Base-by-base conservation (phyloP, 2,797 vertebrate genomes). In the Oreortyx pictus region DNA sequence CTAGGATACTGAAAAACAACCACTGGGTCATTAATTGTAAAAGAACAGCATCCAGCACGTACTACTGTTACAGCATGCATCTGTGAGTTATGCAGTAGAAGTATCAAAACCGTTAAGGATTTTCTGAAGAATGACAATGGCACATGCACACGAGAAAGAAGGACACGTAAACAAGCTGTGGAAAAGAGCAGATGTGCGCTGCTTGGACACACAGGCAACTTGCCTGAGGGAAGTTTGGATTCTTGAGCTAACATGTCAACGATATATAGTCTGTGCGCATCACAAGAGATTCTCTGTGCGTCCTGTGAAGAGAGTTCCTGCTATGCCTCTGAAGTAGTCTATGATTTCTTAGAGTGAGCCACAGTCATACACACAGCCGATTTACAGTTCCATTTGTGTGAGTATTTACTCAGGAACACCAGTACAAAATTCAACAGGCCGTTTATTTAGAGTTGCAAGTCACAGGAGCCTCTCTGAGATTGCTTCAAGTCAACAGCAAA, bases 151-250 rank as follows among this genome's bases (percentile, higher is more conserved):
- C 20, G 50, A 47, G 70, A 73, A 86, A 39, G 90, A 94, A 85
- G 89, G 76, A 82, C 71, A 88, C 68, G 72, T 92, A 95, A 95
- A 94, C 87, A 95, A 92, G 81, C 67, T 64, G 65, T 87, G 92
- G 91, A 74, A 94, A 85, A 88, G 94, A 96, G 68, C 96, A 96
- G 95, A 94, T 95, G 95, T 87, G 73, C 89, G 80, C 86, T 90
- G 65, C 88, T 96, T 65, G 88, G 90, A 89, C 72, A 82, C 88
- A 89, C 67, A 85, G 89, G 86, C 93, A 91, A 47, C 66, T 90
- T 1, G 88, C 94, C 93, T 0, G 20, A 82, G 92, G 92, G 92
- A 93, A 84, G 66, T 91, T 82, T 88, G 93, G 70, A 82, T 91
- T 92, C 85, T 77, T 84, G 89, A 92, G 75, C 80, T 93, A 68